Evolutionary conservation across 1,140 invertebrate genomes (phyloP).

Genomic region (Sogatella furcifera): DNA sequence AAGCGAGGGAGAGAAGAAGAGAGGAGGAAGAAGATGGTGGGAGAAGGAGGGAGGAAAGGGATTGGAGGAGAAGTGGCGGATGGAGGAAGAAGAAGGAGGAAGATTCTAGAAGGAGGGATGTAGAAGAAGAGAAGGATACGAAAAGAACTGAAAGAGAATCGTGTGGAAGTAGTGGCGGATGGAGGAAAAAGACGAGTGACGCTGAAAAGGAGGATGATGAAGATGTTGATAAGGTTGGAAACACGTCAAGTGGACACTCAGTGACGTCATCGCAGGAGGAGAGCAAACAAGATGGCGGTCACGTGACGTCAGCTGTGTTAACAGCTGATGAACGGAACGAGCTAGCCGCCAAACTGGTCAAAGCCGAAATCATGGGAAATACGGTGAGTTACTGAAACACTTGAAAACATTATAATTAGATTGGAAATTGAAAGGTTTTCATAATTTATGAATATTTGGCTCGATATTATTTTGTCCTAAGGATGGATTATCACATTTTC

Average conservation of each 20-base stretch:
- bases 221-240: constrained; percentile 7
- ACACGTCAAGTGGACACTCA: too few relatives aligned
- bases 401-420: constrained; percentile 4
- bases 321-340: constrained; percentile 79
- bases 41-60: too few relatives aligned
- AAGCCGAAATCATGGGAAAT: constrained; percentile 85
- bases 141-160: background rate
- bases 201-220: background rate
- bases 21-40: background rate
- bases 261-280: too few relatives aligned
- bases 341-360: constrained; percentile 75
- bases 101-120: background rate
- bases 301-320: constrained; percentile 19
- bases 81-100: background rate
- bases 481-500: too few relatives aligned
- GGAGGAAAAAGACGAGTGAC: background rate
- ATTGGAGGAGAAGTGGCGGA: background rate
- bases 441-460: too few relatives aligned
- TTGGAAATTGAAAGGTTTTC: background rate
- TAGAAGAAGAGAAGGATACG: background rate
- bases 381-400: too few relatives aligned
- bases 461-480: too few relatives aligned
- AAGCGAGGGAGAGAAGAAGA: too few relatives aligned
- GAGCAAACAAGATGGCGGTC: too few relatives aligned
- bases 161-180: background rate